Conservation (phyloP, 2,797 vertebrate species). For the Bucorvus abyssinicus region DNA sequence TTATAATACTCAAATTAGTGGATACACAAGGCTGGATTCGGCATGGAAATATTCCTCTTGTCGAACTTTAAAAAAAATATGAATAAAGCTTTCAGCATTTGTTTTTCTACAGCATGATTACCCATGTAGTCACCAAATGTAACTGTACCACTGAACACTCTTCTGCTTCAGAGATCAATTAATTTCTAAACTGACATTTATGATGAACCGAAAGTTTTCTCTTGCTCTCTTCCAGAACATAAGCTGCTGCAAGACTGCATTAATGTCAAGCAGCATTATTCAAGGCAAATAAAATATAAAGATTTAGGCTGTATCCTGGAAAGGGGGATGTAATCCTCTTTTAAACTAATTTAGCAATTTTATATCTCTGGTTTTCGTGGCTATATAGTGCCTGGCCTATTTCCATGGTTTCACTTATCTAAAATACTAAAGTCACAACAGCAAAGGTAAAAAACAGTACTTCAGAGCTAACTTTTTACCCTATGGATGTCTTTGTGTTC, state of each 20-base stretch:
- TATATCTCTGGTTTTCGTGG: neutral
- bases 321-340: slow-evolving; percentile 43
- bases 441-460: neutral
- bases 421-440: neutral
- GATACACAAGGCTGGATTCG: neutral
- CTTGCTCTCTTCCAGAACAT: slow-evolving; percentile 8
- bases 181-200: slow-evolving; percentile 31
- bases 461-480: neutral
- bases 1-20: neutral
- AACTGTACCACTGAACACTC: neutral
- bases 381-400: neutral
- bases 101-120: neutral
- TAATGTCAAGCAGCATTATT: slow-evolving; percentile 49
- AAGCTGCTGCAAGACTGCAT: slow-evolving; percentile 48
- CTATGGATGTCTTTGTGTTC: neutral
- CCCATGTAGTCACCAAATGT: neutral
- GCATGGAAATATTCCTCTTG: neutral
- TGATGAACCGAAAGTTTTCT: slow-evolving; percentile 40
- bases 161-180: slow-evolving; percentile 34
- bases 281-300: slow-evolving; percentile 45
- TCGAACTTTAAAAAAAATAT: neutral
- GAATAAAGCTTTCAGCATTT: neutral
- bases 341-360: slow-evolving; percentile 31
- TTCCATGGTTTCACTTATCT: neutral
- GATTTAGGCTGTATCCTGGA: slow-evolving; percentile 17